Evolutionary conservation across 2,113 vertebrate genomes (phyloP), one percentile per base, ranked within the genome.

Genomic region (Caranx ignobilis): DNA sequence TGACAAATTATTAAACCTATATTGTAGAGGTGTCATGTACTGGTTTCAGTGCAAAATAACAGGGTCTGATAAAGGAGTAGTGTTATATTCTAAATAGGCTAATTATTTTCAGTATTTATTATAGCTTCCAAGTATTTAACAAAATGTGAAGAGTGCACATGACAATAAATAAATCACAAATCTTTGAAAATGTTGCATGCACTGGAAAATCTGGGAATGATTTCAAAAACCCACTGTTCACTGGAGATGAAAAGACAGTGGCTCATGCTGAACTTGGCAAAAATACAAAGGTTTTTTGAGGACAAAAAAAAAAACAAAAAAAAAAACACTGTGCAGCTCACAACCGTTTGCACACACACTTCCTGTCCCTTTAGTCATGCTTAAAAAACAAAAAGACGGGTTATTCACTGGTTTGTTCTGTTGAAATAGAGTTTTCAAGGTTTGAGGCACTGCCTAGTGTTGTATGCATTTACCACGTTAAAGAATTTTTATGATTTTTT

Each of bases 151-250:
- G 59, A 81, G 31, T 48, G 37, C 67, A 72, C 10, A 75, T 76
- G 61, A 63, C 71, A 71, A 18, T 72, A 59, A 71, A 50, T 72
- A 70, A 48, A 79, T 56, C 19, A 66, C 37, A 69, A 48, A 52
- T 77, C 43, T 79, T 83, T 31, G 3, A 67, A 79, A 47, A 81
- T 11, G 52, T 56, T 60, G 85, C 91, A 92, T 92, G 92, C 62
- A 82, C 55, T 48, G 39, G 50, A 64, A 81, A 80, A 86, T 81
- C 77, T 90, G 77, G 82, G 69, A 59, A 71, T 62, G 21, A 61
- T 80, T 86, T 77, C 47, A 75, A 66, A 55, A 72, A 62, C 37
- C 67, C 3, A n/a, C 71, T 61, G 47, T 81, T 84, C 59, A 59
- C 41, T 62, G 66, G 56, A 55, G 74, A 74, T 45, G 67, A 74